These are phyloP conservation scores for Shinisaurus crocodilurus DNA, from an alignment of 2,113 vertebrate genomes.

Conservation along the genomic window DNA sequence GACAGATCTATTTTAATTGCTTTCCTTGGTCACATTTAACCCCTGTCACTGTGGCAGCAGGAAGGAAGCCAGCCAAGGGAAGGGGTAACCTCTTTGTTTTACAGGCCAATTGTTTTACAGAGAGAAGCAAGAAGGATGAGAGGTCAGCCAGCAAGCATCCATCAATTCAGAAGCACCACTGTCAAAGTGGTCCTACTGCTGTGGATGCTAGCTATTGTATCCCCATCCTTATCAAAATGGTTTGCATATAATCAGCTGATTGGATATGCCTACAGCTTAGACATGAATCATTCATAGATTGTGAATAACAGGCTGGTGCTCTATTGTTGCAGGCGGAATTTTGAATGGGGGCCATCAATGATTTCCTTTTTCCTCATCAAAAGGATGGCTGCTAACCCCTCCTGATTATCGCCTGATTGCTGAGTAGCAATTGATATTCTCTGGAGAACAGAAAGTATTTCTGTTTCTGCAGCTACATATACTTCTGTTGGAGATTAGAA, in stretches of 20 bases:
- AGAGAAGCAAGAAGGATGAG: conserved; percentile 29
- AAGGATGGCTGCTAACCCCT: conserved; percentile 16
- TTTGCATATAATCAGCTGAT: conserved; percentile 65
- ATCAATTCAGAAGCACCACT: conserved; percentile 28
- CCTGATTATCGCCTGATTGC: conserved; percentile 24
- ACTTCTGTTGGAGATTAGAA: conserved; percentile 36
- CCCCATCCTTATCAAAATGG: conserved; percentile 60
- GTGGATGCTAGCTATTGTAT: background rate
- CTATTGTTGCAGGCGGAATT: conserved; percentile 44
- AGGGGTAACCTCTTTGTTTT: conserved; percentile 45
- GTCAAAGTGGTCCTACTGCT: background rate
- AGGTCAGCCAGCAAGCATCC: conserved; percentile 17
- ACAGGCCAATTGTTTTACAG: conserved; percentile 26
- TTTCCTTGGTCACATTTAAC: conserved; percentile 67
- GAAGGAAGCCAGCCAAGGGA: conserved; percentile 32
- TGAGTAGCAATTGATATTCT: background rate
- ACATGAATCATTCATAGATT: conserved; percentile 68
- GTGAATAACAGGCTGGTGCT: conserved; percentile 47
- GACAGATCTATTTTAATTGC: conserved; percentile 72
- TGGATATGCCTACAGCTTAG: conserved; percentile 60
- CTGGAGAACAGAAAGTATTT: conserved; percentile 8
- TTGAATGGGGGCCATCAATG: conserved; percentile 38
- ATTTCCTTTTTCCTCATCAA: background rate
- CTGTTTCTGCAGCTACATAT: background rate
- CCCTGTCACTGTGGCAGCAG: conserved; percentile 56